A percentile compares a stretch with the other conserved stretches of the same genome.
Evolutionary conservation across 2,113 vertebrate genomes (phyloP).

Genomic region (Gymnocephalus cernua): DNA sequence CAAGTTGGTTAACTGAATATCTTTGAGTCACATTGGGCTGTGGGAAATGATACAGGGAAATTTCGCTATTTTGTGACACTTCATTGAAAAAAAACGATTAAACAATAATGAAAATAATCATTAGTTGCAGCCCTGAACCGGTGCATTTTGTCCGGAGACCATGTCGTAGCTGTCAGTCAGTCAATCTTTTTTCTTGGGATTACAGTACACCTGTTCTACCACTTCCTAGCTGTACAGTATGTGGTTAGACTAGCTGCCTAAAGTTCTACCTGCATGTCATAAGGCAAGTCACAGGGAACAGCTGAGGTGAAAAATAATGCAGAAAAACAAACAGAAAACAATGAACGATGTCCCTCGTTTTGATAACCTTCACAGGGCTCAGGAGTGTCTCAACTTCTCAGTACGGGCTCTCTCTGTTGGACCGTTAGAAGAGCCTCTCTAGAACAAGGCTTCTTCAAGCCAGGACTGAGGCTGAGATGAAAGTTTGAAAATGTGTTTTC

Average conservation of each 20-base stretch:
- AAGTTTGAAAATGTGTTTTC: not conserved
- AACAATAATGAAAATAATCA: not conserved
- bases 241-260: constrained; percentile 70
- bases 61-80: not conserved
- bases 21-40: not conserved
- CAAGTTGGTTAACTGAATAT: not conserved
- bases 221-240: not conserved
- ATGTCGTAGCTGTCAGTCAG: constrained; percentile 4
- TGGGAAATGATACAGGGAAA: not conserved
- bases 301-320: constrained; percentile 6
- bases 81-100: not conserved
- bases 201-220: constrained; percentile 31
- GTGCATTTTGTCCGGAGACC: constrained; percentile 16
- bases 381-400: constrained; percentile 8
- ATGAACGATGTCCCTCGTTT: constrained; percentile 12
- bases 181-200: not conserved
- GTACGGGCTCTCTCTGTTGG: not conserved
- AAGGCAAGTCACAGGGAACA: constrained; percentile 76
- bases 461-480: constrained; percentile 6
- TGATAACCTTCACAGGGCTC: constrained; percentile 41
- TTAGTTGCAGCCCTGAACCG: constrained; percentile 2
- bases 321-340: not conserved
- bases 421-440: constrained; percentile 2
- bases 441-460: not conserved
- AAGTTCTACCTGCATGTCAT: constrained; percentile 71